Base-by-base conservation (phyloP, 1,140 invertebrate genomes). In the Diabrotica virgifera region DNA sequence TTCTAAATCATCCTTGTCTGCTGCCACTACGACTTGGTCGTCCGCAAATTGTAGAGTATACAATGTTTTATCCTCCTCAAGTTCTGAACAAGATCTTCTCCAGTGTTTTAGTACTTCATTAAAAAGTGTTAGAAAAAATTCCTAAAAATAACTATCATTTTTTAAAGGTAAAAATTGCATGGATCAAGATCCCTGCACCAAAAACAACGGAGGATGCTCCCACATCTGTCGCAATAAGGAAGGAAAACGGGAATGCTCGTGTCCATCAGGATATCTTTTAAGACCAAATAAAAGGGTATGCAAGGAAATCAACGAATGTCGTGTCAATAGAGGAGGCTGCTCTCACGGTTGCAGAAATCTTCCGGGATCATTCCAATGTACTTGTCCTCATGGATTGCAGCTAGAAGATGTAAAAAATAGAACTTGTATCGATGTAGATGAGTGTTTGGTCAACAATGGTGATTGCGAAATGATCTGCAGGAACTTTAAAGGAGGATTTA, bases 241-340 rank as follows among this genome's bases (percentile, higher is more conserved):
- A 12, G 74, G 74, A 6, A 66, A 78, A 10, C 78, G 80, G 38
- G 82, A 82, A 56, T 88, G 86, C 65, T 79, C 81, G 35, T 88
- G 86, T 74, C 82, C 82, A 4, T 74, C 82, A 14, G 84, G 85
- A 7, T 85, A 81, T 75, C 69, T 76, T 12, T 73, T 86, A 6
- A 68, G 76, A 6, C 74, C 76, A 1, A 81, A 83, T 67, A 76
- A 78, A 66, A 75, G 71, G 59, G 76, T 71, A 35, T 84, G 83
- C 67, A 67, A 80, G 71, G 89, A 92, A 78, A 82, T 90, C 64
- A 83, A 92, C 71, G 89, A 91, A 76, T 91, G 90, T 76, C 70
- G 72, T 6, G 72, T 79, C 5, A 81, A 84, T 67, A 89, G 89
- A 74, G 89, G 87, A 0, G 87, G 86, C 0, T 91, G 89, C 75